Base-by-base conservation (phyloP, 1,140 invertebrate genomes). In the Potamilus streckersoni region DNA sequence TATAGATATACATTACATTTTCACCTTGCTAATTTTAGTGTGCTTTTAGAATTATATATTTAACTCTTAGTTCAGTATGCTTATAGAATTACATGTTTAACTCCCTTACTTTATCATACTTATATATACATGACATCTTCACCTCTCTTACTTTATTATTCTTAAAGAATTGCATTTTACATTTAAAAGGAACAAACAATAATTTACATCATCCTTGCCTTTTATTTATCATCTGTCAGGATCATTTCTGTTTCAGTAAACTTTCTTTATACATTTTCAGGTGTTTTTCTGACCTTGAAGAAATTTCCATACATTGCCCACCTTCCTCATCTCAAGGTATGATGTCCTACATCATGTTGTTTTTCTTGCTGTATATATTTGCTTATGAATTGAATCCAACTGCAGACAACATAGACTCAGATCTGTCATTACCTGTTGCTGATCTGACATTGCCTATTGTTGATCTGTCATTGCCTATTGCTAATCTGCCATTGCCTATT, bases 301-400 rank as follows among this genome's bases (percentile, higher is more conserved):
- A 94, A 94, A 76, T 97, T 96, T 91, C 96, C 97, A 0, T 99
- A 97, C 85, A 96, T 99, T 65, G 96, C 98, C 79, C 97, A 99
- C 88, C 95, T 98, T 91, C 96, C 97, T 83, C 96, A 98, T 88
- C 92, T 99, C 38, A 99, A 99, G 91, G 95, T 96, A 23, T 82
- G n/a, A n/a, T 62, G 19, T n/a, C 60, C 13, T 62, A n/a, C 6
- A 62, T 8, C 23, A n/a, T 0, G 19, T 61, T 6, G 20, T n/a
- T 14, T 19, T 19, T 23, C 23, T 62, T 62, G 8, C 23, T 13
- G 12, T 19, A 62, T 62, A 23, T 62, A 62, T 14, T 62, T 49
- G 3, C 38, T 6, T 49, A 49, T 4, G 11, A 8, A 49, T 49
- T 49, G 2, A 49, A 49, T 49, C n/a, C 38, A 58, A 69, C 38